These are phyloP conservation scores for Seira sanloemensis DNA, from an alignment of 2,888 invertebrate species.

Conservation along the genomic window DNA sequence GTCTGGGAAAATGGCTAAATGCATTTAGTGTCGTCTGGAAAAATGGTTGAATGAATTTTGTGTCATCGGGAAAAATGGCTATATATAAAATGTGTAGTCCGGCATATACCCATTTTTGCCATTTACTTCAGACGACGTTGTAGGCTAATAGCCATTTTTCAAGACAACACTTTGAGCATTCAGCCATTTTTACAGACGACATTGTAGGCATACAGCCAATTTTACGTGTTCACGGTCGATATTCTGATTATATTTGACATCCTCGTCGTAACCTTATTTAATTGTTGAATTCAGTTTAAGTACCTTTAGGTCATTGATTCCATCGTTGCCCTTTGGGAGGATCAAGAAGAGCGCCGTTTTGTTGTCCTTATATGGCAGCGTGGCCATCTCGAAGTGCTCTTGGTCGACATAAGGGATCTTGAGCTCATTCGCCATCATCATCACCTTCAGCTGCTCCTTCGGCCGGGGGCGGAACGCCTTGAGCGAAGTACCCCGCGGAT, in stretches of 20 bases:
- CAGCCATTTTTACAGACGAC: background rate
- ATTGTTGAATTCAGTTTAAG: too few relatives aligned
- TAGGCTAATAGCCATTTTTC: background rate
- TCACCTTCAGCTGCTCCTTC: conserved; percentile 76
- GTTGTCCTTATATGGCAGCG: conserved; percentile 84
- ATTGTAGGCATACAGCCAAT: background rate
- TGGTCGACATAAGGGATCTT: conserved; percentile 80
- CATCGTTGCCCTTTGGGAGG: conserved; percentile 79
- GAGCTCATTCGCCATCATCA: conserved; percentile 83
- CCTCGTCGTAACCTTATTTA: too few relatives aligned
- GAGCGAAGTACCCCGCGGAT: conserved; percentile 79
- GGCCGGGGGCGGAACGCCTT: conserved; percentile 77
- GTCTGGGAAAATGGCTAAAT: too few relatives aligned
- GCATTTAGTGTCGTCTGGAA: too few relatives aligned
- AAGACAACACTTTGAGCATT: background rate
- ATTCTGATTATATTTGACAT: too few relatives aligned
- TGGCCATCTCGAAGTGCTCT: conserved; percentile 80
- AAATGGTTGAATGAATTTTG: too few relatives aligned
- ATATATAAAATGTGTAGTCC: too few relatives aligned
- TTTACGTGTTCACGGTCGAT: background rate
- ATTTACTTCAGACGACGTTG: background rate
- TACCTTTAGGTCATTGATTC: conserved; percentile 74
- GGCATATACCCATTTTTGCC: too few relatives aligned
- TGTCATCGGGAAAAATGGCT: too few relatives aligned
- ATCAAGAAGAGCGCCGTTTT: conserved; percentile 81